Base-by-base conservation (phyloP, 2,797 vertebrate genomes). In the Urosaurus nigricauda region DNA sequence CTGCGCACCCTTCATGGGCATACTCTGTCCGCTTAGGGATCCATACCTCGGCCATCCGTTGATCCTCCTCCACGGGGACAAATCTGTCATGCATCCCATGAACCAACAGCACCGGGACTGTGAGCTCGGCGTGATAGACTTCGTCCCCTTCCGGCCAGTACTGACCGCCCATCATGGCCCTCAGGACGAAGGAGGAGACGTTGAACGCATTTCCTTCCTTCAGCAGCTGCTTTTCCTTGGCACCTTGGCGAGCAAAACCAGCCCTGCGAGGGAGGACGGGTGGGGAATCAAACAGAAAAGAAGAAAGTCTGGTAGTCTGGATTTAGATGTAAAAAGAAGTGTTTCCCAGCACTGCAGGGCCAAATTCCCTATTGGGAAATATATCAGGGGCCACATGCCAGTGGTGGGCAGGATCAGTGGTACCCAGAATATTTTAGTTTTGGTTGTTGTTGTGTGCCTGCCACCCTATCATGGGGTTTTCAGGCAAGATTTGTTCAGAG, bases 81-180 rank as follows among this genome's bases (percentile, higher is more conserved):
- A 99, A 99, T 94, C 98, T 99, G 96, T 99, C 99, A 0, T 98
- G 98, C 98, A 99, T 98, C 90, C 99, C 99, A 0, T 99, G 99
- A 40, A 99, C 98, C 51, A 99, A 97, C 84, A 99, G 97, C 85
- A 99, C 98, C 0, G 99, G 99, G 90, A 98, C 98, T 0, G 98
- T 98, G 80, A 99, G 98, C 97, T 99, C 99, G 0, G 99, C 99
- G 0, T 99, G 99, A 95, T 99, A 99, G 63, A 99, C 98, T 94
- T 99, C 99, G 0, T 99, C 99, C 0, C 98, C 99, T 93, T 99
- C 99, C 0, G 99, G 99, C 99, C 99, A 99, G 96, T 99, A 99
- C 96, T 99, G 99, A 1, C 99, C 98, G 0, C 99, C 99, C 99
- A 99, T 99, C 98, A 98, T 99, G 95, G 99, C 99, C 17, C 98